Base-by-base conservation (phyloP, 2,113 vertebrate genomes). In the Hippolais icterina region DNA sequence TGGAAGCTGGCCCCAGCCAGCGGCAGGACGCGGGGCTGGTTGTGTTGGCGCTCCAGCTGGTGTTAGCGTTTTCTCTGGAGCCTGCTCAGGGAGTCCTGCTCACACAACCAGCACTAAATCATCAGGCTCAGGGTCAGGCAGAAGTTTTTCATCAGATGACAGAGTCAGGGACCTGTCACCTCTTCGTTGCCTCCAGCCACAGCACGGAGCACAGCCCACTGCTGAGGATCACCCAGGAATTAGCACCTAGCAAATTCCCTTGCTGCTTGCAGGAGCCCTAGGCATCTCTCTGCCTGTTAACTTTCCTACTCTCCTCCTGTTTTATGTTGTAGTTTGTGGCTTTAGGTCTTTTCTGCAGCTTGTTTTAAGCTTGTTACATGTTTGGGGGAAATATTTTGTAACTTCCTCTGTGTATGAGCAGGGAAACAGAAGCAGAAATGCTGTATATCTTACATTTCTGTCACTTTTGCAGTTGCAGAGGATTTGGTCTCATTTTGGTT, bases 51-150 rank as follows among this genome's bases (percentile, higher is more conserved):
- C 66, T 83, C 44, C 49, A 60, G 64, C 91, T 84, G 80, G 52
- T 78, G 68, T 94, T 47, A 81, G 76, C 91, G 49, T n/a, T 95
- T 93, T 65, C 91, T 93, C 96, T 81, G 93, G 86, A 92, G 91
- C 37, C 64, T 25, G 9, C 42, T 83, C 68, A 56, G 74, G 85
- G 86, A 95, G 83, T 35, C 56, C 47, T 90, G 76, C 68, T 95
- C 72, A 27, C 72, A 80, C 4, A 39, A 63, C 42, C 0, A 0
- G 19, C 47, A 57, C 46, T 92, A 90, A 94, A 95, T 93, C 91
- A 93, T 59, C 60, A 41, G 35, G 50, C 24, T 78, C 85, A 53
- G 60, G 76, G 68, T 92, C 76, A 90, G 76, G 72, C 89, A 47
- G 56, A 70, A 90, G 71, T 81, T 93, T 83, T 83, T 78, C 23